Evolutionary conservation across 2,888 invertebrate species (phyloP).

Genomic region (Lomographa bimaculata): DNA sequence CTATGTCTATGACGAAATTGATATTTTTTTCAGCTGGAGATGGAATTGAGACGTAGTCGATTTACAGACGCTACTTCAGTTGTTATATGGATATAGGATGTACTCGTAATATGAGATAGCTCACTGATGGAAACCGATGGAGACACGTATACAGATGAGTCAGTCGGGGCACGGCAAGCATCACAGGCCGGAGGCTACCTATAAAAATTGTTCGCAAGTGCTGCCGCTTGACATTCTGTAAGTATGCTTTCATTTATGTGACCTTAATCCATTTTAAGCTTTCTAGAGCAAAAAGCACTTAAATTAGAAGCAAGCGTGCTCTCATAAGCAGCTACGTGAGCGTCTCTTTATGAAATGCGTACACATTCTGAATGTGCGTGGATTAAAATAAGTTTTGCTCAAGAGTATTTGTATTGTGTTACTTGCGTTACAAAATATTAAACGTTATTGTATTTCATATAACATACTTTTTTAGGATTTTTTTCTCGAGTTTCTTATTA

Average conservation of each 20-base stretch:
- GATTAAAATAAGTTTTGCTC: too few relatives aligned
- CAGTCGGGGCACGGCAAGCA: conserved; percentile 62
- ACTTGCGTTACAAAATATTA: too few relatives aligned
- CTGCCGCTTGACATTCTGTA: conserved; percentile 80
- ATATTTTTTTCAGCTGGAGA: conserved; percentile 27
- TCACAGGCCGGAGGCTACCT: conserved; percentile 67
- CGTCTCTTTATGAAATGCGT: background rate
- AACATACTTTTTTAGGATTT: too few relatives aligned
- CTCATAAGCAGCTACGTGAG: conserved; percentile 2
- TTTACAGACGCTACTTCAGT: conserved; percentile 42
- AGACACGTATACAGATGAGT: conserved; percentile 72
- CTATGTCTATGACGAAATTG: conserved; percentile 14
- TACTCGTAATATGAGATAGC: conserved; percentile 31
- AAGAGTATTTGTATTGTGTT: too few relatives aligned
- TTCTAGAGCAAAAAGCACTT: conserved; percentile 4
- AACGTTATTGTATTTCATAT: too few relatives aligned
- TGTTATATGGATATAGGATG: conserved; percentile 34
- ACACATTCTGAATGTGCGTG: too few relatives aligned
- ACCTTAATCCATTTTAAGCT: too few relatives aligned
- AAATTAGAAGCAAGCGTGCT: conserved; percentile 4
- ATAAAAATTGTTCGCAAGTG: conserved; percentile 78
- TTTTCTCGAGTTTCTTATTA: too few relatives aligned
- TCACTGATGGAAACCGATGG: conserved; percentile 71
- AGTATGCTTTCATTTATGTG: conserved; percentile 41
- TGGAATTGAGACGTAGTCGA: conserved; percentile 21